Conservation (phyloP, 2,888 invertebrate genomes). For the Synanthedon myopaeformis region DNA sequence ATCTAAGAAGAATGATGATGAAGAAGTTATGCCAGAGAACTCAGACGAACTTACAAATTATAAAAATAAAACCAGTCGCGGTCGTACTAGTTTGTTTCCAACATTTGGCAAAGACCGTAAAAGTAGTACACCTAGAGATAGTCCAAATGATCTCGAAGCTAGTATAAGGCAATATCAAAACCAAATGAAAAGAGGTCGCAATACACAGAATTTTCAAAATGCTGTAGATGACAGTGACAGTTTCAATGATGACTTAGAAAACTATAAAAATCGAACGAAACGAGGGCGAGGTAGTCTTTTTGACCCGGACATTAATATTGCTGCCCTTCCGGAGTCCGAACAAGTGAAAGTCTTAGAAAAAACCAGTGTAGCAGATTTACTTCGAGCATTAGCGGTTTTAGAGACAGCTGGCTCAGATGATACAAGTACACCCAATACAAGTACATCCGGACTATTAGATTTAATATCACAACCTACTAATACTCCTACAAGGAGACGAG, state of each 20-base stretch:
- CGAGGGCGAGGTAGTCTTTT: constrained; percentile 57
- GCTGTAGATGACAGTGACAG: constrained; percentile 21
- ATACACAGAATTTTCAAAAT: constrained; percentile 26
- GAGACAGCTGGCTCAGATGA: constrained; percentile 41
- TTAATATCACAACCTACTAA: constrained; percentile 26
- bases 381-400: constrained; percentile 81
- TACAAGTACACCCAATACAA: constrained; percentile 11
- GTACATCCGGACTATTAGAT: constrained; percentile 32
- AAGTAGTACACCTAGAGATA: constrained; percentile 32
- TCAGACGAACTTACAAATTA: constrained; percentile 57
- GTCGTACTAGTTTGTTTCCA: constrained; percentile 51
- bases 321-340: constrained; percentile 45
- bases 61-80: constrained; percentile 48
- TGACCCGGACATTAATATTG: constrained; percentile 52
- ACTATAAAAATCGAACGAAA: constrained; percentile 47
- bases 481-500: constrained; percentile 32
- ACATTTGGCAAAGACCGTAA: constrained; percentile 56
- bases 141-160: constrained; percentile 42
- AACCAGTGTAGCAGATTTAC: constrained; percentile 84
- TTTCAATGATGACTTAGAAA: constrained; percentile 41
- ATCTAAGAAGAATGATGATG: constrained; percentile 41
- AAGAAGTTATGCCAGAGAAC: constrained; percentile 51
- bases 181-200: constrained; percentile 38
- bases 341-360: constrained; percentile 79
- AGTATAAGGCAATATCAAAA: constrained; percentile 53